Evolutionary conservation across 2,113 vertebrate species (phyloP).

Genomic region (Rana temporaria): DNA sequence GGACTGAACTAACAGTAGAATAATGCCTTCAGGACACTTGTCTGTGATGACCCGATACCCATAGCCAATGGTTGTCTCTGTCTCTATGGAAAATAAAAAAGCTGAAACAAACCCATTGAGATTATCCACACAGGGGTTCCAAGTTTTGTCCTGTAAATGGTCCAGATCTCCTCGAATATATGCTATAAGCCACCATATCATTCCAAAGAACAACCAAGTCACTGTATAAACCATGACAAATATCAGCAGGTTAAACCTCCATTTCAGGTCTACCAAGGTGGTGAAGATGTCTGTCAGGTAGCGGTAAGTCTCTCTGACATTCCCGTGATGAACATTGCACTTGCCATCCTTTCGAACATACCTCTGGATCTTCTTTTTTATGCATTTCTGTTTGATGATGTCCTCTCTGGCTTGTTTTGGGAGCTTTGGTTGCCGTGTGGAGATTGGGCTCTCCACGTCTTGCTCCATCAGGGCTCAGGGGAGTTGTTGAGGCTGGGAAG

Average conservation of each 20-base stretch:
- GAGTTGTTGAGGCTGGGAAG: slow-evolving; percentile 62
- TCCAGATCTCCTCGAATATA: slow-evolving; percentile 95
- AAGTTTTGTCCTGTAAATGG: slow-evolving; percentile 87
- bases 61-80: slow-evolving; percentile 98
- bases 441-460: slow-evolving; percentile 94
- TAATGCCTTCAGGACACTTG: slow-evolving; percentile 95
- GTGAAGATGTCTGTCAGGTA: slow-evolving; percentile 98
- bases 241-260: slow-evolving; percentile 96
- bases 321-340: slow-evolving; percentile 97
- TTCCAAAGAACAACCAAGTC: slow-evolving; percentile 97
- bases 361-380: slow-evolving; percentile 87
- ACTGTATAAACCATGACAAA: slow-evolving; percentile 98
- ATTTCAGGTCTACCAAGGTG: slow-evolving; percentile 96
- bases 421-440: slow-evolving; percentile 85
- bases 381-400: slow-evolving; percentile 81
- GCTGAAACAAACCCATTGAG: slow-evolving; percentile 96
- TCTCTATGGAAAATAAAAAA: slow-evolving; percentile 98
- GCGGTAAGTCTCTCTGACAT: slow-evolving; percentile 93
- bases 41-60: slow-evolving; percentile 98
- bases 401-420: slow-evolving; percentile 91
- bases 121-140: slow-evolving; percentile 97
- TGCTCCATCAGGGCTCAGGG: slow-evolving; percentile 88
- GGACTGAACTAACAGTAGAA: slow-evolving; percentile 94
- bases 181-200: slow-evolving; percentile 99
- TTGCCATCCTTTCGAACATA: slow-evolving; percentile 98